A percentile compares a stretch with the other conserved stretches of the same genome.
Evolutionary conservation across 2,113 vertebrate genomes (phyloP).

Genomic region (Apodemus speciosus): DNA sequence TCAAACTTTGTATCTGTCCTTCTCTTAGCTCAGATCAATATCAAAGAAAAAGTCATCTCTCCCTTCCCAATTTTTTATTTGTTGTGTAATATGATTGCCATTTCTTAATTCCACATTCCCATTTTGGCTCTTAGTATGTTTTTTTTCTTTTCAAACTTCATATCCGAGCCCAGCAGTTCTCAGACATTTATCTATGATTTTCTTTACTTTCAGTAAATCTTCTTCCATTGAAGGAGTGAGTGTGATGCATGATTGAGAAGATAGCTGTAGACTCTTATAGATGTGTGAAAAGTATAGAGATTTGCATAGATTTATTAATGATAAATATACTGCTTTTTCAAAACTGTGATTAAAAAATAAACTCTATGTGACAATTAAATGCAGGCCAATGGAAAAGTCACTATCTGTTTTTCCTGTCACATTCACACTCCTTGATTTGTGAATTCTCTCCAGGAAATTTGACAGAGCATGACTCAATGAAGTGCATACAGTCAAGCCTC

Average conservation of each 20-base stretch:
- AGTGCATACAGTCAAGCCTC: background rate
- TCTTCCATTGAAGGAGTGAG: background rate
- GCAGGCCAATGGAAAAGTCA: background rate
- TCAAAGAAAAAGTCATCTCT: background rate
- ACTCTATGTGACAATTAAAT: background rate
- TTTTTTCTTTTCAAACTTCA: background rate
- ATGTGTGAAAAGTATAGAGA: background rate
- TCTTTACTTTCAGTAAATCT: background rate
- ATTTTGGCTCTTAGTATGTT: background rate
- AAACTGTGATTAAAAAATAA: background rate
- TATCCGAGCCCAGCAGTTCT: background rate
- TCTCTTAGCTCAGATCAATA: background rate
- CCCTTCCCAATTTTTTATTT: background rate
- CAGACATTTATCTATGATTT: background rate
- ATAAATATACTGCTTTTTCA: background rate
- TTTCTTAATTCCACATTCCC: background rate
- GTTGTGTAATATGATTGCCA: background rate
- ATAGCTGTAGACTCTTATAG: background rate
- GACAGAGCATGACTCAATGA: slow-evolving; percentile 45
- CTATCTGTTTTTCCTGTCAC: background rate
- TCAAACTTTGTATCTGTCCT: background rate
- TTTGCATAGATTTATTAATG: background rate
- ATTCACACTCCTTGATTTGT: background rate
- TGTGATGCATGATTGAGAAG: background rate
- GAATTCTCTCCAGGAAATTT: slow-evolving; percentile 38